Evolutionary conservation across 2,888 invertebrate genomes (phyloP), one percentile per base, ranked within the genome.

Genomic region (Agrochola macilenta): DNA sequence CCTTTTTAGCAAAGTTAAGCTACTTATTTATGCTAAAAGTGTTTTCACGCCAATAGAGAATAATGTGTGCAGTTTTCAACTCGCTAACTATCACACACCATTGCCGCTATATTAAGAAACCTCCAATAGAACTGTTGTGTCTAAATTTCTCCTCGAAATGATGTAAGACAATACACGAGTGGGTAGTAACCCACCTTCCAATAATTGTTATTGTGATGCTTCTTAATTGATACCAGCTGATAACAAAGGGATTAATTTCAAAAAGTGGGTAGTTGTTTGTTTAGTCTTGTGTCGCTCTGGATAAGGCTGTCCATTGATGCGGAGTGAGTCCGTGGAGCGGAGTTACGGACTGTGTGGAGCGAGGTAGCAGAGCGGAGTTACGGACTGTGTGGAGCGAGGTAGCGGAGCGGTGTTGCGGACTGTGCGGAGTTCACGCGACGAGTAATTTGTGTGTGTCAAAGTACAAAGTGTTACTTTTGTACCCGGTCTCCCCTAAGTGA

Each of bases 171-270:
- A 78, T 30, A 69, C 35, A n/a, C n/a, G n/a, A n/a, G n/a, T n/a
- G n/a, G n/a, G n/a, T n/a, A n/a, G n/a, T n/a, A n/a, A 60, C 43
- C 26, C 11, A 75, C 23, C 66, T 46, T 9, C 54, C 5, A 66
- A 11, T 54, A 54, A 79, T 23, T 26, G 26, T 26, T 74, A 49
- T 65, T 65, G 65, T 75, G 30, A 66, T 64, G 73, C 14, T 17
- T 64, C 14, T 14, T 73, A 46, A 54, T 58, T 64, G 58, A 60
- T 35, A 35, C 12, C 17, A 49, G 57, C 35, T 43, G 52, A 60
- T 58, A 26, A 66, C 46, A 80, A 61, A 14, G 46, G 60, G 65
- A 54, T 80, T 66, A 20, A 35, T 79, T 79, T 66, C 14, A 46
- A 35, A 39, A 54, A 65, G 43, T 60, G 52, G 60, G 39, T 60